Evolutionary conservation across 2,113 vertebrate genomes (phyloP).

Genomic region (Agelaius tricolor): DNA sequence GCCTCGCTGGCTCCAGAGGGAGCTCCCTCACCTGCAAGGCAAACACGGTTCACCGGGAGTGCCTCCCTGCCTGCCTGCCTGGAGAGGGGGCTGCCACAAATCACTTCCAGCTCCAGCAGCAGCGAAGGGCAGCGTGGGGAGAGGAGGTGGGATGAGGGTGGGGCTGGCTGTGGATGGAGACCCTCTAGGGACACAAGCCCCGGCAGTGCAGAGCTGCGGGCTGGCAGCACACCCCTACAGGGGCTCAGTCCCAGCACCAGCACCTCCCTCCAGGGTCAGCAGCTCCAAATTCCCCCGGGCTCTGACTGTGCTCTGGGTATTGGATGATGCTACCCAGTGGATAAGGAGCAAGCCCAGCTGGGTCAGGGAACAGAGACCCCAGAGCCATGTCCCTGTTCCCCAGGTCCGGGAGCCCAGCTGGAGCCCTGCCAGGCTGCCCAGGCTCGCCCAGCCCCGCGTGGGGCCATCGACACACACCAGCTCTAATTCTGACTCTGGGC

Average conservation of each 20-base stretch:
- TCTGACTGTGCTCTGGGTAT: neutral
- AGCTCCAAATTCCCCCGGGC: neutral
- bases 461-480: neutral
- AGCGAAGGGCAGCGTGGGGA: neutral
- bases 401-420: neutral
- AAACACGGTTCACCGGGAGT: neutral
- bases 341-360: neutral
- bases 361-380: neutral
- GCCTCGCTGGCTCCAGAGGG: constrained; percentile 77
- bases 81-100: fast-evolving
- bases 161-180: neutral
- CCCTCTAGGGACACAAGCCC: neutral
- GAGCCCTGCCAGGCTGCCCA: neutral
- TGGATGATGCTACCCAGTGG: fast-evolving
- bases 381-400: neutral
- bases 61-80: fast-evolving
- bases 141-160: neutral
- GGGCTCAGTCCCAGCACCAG: neutral
- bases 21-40: constrained; percentile 75
- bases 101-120: neutral
- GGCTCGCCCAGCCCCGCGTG: fast-evolving
- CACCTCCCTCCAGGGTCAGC: neutral
- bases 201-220: fast-evolving
- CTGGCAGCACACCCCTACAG: neutral
- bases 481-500: constrained; percentile 7